Base-by-base conservation (phyloP, 2,888 invertebrate species). In the Eupithecia tripunctaria region DNA sequence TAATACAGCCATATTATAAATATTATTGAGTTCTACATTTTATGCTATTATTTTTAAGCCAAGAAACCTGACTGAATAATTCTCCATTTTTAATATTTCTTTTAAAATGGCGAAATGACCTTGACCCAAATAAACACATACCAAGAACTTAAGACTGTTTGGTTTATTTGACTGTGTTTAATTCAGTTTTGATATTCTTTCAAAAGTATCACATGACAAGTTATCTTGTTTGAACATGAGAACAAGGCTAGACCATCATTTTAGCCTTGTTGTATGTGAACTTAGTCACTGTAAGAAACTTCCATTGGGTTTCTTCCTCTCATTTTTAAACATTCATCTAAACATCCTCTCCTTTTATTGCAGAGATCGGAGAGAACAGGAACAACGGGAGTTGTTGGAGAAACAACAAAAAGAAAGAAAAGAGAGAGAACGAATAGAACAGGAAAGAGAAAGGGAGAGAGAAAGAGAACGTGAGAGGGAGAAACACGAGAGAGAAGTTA, bases 391-490 rank as follows among this genome's bases (percentile, higher is more conserved):
- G 82, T 93, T 96, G 86, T 84, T 96, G 90, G 96, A 96, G 85
- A 95, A 96, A 85, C 96, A 96, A 85, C 96, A 96, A 86, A 96
- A 96, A 90, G 96, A 96, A 74, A 88, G 88, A 86, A 93, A 93
- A 87, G 95, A 95, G 82, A 95, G 96, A 86, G 96, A 96, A 91
- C 95, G 96, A 86, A 95, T 96, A 88, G 95, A 96, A 82, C 95
- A 95, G 80, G 92, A 95, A 93, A 84, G 95, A 88, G 96, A 96
- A 79, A 87, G 94, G 77, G 93, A 94, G 78, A 91, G 95, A 76
- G 88, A 94, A 93, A 84, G 95, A 87, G 89, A 93, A 90, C 83
- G 94, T 79, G 87, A 91, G 86, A 86, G 95, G 74, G 95, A 95
- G 77, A 94, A 95, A 79, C 94, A 95, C 80, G 94, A 95, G 81